These are phyloP conservation scores for Smittia sp. DNA, from an alignment of 2,888 invertebrate species.

Conservation along the genomic window DNA sequence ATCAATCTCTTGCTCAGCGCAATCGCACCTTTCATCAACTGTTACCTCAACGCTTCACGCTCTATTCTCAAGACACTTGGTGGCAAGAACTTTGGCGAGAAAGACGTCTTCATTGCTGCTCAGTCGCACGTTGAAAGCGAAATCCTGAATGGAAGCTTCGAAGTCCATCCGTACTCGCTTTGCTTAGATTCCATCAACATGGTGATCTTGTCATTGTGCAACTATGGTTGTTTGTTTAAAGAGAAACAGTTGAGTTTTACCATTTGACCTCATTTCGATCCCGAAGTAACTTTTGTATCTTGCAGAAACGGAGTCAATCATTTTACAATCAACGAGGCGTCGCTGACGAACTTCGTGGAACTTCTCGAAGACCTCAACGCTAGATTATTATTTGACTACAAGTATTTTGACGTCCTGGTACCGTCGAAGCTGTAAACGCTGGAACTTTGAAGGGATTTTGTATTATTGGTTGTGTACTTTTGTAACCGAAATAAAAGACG, in stretches of 20 bases:
- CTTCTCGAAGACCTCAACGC: neutral
- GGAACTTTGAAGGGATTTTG: neutral
- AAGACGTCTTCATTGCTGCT: slow-evolving; percentile 56
- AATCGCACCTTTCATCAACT: slow-evolving; percentile 63
- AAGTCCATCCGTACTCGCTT: slow-evolving; percentile 69
- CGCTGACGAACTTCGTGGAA: neutral
- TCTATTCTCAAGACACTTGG: slow-evolving; percentile 52
- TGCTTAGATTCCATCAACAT: slow-evolving; percentile 65
- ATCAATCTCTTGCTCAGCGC: slow-evolving; percentile 57
- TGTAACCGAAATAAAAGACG: slow-evolving; percentile 1
- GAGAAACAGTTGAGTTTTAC: slow-evolving; percentile 43
- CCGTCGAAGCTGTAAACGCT: slow-evolving; percentile 27
- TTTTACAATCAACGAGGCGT: neutral
- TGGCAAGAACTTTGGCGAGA: slow-evolving; percentile 53
- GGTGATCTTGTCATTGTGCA: slow-evolving; percentile 58
- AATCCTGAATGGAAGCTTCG: slow-evolving; percentile 50
- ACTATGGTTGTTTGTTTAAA: slow-evolving; percentile 52
- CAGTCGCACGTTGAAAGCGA: slow-evolving; percentile 62
- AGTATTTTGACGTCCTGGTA: neutral
- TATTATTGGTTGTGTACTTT: neutral
- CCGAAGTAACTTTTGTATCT: neutral
- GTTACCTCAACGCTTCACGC: slow-evolving; percentile 58
- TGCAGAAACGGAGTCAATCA: slow-evolving; percentile 24
- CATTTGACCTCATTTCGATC: neutral
- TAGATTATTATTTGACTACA: neutral